Evolutionary conservation across 92 coral and sea anemone species (phyloP), one percentile per base, ranked within the genome.

Genomic region (Epizoanthus rinbou): DNA sequence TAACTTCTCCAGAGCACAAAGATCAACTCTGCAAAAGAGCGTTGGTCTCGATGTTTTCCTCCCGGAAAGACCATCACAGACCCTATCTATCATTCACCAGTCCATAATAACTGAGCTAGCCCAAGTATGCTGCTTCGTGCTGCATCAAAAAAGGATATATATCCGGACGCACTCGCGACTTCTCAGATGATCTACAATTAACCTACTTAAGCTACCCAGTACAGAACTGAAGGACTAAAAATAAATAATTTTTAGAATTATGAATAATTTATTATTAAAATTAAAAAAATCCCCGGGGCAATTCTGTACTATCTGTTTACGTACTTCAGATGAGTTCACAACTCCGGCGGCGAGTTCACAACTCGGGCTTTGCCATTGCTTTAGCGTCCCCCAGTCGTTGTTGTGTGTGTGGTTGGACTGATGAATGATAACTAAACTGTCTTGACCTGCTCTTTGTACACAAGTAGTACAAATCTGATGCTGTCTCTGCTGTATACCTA

Each of bases 241-340:
- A 65, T 6, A 50, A 50, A 50, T 43, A 43, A 0, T 43, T 43
- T 43, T 43, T 43, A 43, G 50, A 43, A 6, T 43, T 43, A 43
- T 6, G 1, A 43, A 6, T 41, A 41, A 41, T 5, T 41, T 41
- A 41, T 41, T 41, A 8, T 23, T 6, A 66, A 31, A 66, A 66
- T 14, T 13, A 65, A 9, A 47, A 47, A 47, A 47, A 31, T 8
- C 39, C 47, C 72, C 72, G 6, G 72, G 72, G 72, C 21, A 66
- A 45, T 66, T 66, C 72, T 66, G 72, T 23, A 66, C 72, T 66
- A 66, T 66, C 45, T 66, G 13, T 10, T 19, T 41, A 28, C 72
- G 72, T 66, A 66, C 72, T 19, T 66, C 31, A 28, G 72, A 10
- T 10, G 39, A 31, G 47, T 21, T 28, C 31, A 28, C 69, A 13